Conservation (phyloP, 2,797 vertebrate genomes). For the Tragelaphus oryx region DNA sequence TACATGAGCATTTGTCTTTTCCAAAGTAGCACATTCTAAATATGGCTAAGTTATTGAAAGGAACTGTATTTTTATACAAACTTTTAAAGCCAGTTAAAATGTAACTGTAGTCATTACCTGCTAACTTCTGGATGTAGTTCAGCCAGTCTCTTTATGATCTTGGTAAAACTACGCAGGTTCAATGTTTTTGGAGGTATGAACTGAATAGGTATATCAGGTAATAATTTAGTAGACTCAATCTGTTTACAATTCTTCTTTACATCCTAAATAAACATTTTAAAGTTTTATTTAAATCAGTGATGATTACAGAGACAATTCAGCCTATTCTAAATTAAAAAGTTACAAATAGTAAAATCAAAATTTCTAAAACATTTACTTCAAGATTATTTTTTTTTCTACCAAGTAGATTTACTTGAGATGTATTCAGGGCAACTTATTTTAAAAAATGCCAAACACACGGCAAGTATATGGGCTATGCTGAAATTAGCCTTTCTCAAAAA, state of each 20-base stretch:
- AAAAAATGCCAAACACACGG: neutral
- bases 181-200: constrained; percentile 68
- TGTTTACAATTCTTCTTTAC: constrained; percentile 62
- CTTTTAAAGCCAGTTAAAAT: neutral
- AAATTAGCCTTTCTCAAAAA: neutral
- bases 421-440: neutral
- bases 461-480: neutral
- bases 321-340: neutral
- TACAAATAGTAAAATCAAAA: neutral
- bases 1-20: neutral
- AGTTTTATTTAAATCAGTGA: neutral
- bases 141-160: constrained; percentile 76
- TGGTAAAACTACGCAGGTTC: constrained; percentile 80
- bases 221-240: constrained; percentile 40
- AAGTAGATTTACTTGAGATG: neutral
- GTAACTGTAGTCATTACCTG: constrained; percentile 64
- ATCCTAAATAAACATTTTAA: constrained; percentile 60
- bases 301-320: neutral
- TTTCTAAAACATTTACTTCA: neutral
- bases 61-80: neutral
- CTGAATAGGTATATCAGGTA: neutral
- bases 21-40: neutral
- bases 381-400: neutral
- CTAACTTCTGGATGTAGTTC: constrained; percentile 73
- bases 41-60: neutral